Conservation (phyloP, 2,888 invertebrate genomes). For the Meliscaeva auricollis region DNA sequence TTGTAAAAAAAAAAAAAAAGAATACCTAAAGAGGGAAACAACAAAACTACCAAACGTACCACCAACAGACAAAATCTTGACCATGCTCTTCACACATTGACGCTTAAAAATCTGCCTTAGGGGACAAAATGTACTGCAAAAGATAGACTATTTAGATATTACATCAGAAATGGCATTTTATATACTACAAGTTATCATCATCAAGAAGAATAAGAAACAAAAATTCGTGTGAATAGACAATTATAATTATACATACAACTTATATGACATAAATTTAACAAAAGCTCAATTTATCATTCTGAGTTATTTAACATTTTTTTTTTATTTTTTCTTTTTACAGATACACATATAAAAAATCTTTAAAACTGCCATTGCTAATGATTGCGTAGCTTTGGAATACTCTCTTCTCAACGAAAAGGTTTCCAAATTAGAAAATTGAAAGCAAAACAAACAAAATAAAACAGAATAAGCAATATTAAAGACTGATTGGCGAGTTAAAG, state of each 20-base stretch:
- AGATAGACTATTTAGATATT: constrained; percentile 30
- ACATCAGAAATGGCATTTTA: constrained; percentile 34
- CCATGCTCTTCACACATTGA: constrained; percentile 9
- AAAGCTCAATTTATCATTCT: constrained; percentile 12
- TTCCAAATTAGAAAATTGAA: constrained; percentile 24
- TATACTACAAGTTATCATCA: not conserved
- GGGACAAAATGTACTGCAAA: not conserved
- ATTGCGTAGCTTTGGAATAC: constrained; percentile 45
- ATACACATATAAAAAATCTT: constrained; percentile 11
- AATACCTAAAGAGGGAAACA: too few species aligned
- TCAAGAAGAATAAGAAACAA: constrained; percentile 15
- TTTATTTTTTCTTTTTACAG: constrained; percentile 45
- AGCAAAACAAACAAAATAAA: constrained; percentile 1
- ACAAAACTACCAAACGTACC: not conserved
- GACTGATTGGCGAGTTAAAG: constrained; percentile 46
- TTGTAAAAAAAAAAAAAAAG: constrained; percentile 14
- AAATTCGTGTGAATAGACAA: constrained; percentile 1
- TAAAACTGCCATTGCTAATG: constrained; percentile 38
- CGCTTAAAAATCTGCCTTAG: not conserved
- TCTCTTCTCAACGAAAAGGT: constrained; percentile 11
- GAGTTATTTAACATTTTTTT: constrained; percentile 9
- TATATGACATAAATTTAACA: constrained; percentile 15
- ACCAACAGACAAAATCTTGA: not conserved
- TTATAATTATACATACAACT: not conserved
- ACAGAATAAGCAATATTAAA: constrained; percentile 16